Conservation (phyloP, 2,888 invertebrate genomes). For the Parnassius smintheus region DNA sequence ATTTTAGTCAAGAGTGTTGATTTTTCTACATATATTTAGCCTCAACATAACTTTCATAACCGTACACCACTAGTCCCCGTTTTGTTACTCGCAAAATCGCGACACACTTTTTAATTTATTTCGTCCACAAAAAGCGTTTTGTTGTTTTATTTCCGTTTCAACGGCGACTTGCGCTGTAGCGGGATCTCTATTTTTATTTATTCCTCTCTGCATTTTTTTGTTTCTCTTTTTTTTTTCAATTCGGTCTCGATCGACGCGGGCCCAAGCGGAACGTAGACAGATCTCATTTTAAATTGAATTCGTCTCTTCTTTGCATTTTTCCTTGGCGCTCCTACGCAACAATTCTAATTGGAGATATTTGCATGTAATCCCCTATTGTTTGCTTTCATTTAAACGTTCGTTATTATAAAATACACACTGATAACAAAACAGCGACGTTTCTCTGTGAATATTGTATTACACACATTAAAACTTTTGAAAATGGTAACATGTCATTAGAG, state of each 20-base stretch:
- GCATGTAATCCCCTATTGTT: conserved; percentile 66
- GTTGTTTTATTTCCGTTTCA: conserved; percentile 79
- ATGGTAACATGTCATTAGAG: too few relatives aligned
- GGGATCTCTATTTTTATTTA: conserved; percentile 81
- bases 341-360: conserved; percentile 75
- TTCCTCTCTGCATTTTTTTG: conserved; percentile 61
- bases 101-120: conserved; percentile 80
- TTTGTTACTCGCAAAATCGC: conserved; percentile 66
- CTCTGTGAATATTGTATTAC: too few relatives aligned
- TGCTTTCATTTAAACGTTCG: conserved; percentile 52
- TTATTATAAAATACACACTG: conserved; percentile 47
- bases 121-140: conserved; percentile 78
- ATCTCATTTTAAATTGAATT: conserved; percentile 79
- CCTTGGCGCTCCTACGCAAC: conserved; percentile 58
- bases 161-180: conserved; percentile 80
- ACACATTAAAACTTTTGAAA: too few relatives aligned
- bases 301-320: conserved; percentile 69
- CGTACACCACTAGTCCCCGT: conserved; percentile 39
- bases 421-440: too few relatives aligned
- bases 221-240: conserved; percentile 64
- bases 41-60: conserved; percentile 22
- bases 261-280: conserved; percentile 73
- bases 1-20: too few relatives aligned
- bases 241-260: conserved; percentile 74
- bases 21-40: not conserved